Conservation (phyloP, 1,140 invertebrate genomes). For the Drosophila miranda region DNA sequence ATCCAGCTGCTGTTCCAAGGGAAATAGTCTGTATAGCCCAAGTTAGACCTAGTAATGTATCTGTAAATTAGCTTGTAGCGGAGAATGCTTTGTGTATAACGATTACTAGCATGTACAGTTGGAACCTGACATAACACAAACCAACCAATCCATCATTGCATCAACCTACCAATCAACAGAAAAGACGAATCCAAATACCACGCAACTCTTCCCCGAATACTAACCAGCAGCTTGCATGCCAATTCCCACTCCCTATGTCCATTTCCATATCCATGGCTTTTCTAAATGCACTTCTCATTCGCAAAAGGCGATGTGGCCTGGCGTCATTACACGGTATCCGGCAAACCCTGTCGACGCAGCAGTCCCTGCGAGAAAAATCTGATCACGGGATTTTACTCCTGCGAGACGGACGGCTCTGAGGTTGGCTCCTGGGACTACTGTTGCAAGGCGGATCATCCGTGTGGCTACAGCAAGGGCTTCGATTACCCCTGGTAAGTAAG, state of each 20-base stretch:
- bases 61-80: slow-evolving; percentile 58
- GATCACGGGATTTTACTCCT: slow-evolving; percentile 90
- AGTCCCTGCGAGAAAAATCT: slow-evolving; percentile 87
- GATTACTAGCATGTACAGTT: slow-evolving; percentile 65
- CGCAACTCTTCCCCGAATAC: slow-evolving; percentile 25
- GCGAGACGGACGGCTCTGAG: slow-evolving; percentile 88
- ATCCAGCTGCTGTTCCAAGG: slow-evolving; percentile 2
- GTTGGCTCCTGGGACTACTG: slow-evolving; percentile 91
- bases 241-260: background rate
- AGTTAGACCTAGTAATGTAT: slow-evolving; percentile 26
- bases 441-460: slow-evolving; percentile 89
- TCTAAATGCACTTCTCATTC: slow-evolving; percentile 56
- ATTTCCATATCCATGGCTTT: background rate
- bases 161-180: slow-evolving; percentile 6
- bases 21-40: background rate
- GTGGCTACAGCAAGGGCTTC: slow-evolving; percentile 91
- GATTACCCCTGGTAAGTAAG: slow-evolving; percentile 87
- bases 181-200: slow-evolving; percentile 49
- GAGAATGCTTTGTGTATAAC: slow-evolving; percentile 56
- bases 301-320: slow-evolving; percentile 83
- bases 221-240: slow-evolving; percentile 54
- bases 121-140: background rate
- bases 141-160: background rate
- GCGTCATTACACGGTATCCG: slow-evolving; percentile 89
- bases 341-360: slow-evolving; percentile 88